Conservation (phyloP, 92 coral and sea anemone species). For the Epizoanthus stellaris region DNA sequence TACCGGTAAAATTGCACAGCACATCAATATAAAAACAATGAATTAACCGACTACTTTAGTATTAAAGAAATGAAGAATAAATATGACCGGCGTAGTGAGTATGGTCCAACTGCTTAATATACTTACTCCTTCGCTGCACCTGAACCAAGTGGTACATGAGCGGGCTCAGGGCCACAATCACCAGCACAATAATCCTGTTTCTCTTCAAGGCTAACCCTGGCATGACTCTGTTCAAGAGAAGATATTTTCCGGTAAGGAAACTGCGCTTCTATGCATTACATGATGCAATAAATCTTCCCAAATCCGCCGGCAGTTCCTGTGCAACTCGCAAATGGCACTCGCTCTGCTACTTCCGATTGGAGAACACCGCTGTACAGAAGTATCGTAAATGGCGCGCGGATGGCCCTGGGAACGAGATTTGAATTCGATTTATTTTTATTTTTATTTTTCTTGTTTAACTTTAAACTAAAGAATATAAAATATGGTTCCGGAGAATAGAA, state of each 20-base stretch:
- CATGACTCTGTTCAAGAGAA: constrained; percentile 53
- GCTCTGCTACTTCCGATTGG: constrained; percentile 6
- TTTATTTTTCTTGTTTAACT: too few species aligned
- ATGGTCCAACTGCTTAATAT: background rate
- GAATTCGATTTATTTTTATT: too few species aligned
- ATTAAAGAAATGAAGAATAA: background rate
- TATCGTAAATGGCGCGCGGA: background rate
- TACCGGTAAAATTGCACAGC: background rate
- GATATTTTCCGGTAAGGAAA: constrained; percentile 1
- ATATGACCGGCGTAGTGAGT: background rate
- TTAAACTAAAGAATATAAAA: too few species aligned
- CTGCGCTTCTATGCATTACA: background rate
- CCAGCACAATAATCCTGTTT: constrained; percentile 73
- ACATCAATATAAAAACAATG: background rate
- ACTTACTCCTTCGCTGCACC: constrained; percentile 71
- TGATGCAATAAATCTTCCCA: background rate
- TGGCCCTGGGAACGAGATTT: background rate
- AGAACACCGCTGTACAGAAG: constrained; percentile 11
- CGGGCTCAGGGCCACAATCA: constrained; percentile 68
- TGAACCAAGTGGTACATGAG: constrained; percentile 77
- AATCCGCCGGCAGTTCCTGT: too few species aligned
- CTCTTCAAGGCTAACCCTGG: constrained; percentile 79
- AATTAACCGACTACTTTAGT: background rate
- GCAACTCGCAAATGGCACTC: background rate
- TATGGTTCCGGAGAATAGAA: too few species aligned